These are phyloP conservation scores for Saturnia japonica DNA, from an alignment of 2,888 invertebrate genomes.

Conservation along the genomic window DNA sequence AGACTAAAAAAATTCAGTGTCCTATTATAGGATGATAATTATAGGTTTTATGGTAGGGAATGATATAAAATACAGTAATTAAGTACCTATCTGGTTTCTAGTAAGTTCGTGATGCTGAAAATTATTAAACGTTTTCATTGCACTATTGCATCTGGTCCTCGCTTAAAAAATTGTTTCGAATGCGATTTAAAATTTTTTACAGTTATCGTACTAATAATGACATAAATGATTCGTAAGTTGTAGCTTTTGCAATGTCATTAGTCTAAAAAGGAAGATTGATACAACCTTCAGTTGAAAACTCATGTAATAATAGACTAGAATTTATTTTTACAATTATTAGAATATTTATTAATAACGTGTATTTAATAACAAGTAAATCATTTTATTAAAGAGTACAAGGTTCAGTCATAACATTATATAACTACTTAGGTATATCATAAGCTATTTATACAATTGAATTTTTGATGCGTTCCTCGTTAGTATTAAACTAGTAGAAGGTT, in stretches of 20 bases:
- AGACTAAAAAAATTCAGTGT: not conserved
- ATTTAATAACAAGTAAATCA: not conserved
- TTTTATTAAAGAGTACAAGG: constrained; percentile 34
- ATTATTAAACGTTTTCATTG: not conserved
- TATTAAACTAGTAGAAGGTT: constrained; percentile 17
- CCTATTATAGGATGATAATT: not conserved
- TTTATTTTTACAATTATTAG: not conserved
- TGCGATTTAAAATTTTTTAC: not conserved
- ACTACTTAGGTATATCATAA: constrained; percentile 23
- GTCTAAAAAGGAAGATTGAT: not conserved
- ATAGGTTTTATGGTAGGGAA: not conserved
- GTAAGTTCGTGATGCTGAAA: not conserved
- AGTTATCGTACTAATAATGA: not conserved
- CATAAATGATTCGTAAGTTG: not conserved
- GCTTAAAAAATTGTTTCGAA: not conserved
- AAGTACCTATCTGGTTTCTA: not conserved
- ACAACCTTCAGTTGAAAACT: not conserved
- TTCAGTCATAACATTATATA: constrained; percentile 32
- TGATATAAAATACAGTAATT: not conserved
- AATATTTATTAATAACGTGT: not conserved
- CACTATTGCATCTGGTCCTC: not conserved
- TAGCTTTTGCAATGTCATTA: not conserved
- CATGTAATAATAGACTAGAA: not conserved
- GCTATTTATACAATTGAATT: not conserved
- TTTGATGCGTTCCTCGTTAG: not conserved